These are phyloP conservation scores for Siniperca undulata DNA, from an alignment of 2,797 vertebrate species.

Conservation along the genomic window DNA sequence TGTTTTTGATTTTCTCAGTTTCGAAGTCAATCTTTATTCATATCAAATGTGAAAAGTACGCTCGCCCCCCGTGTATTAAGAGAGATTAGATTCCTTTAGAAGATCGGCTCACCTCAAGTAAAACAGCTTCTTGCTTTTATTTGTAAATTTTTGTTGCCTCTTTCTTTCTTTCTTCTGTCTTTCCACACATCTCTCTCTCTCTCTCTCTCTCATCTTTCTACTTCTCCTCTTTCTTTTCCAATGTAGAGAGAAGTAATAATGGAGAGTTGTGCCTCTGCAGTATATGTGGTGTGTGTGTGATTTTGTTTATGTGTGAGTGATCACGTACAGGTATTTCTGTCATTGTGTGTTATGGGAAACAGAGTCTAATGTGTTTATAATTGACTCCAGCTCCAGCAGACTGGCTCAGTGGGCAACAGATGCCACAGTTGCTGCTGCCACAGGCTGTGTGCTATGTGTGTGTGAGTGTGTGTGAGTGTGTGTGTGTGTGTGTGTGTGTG, in stretches of 20 bases:
- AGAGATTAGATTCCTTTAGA: constrained; percentile 67
- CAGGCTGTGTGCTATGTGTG: constrained; percentile 37
- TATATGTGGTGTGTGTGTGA: constrained; percentile 6
- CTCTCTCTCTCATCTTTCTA: not conserved
- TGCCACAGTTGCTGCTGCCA: constrained; percentile 69
- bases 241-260: constrained; percentile 36
- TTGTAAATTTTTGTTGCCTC: constrained; percentile 24
- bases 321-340: constrained; percentile 68
- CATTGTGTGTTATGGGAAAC: constrained; percentile 75
- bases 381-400: constrained; percentile 79
- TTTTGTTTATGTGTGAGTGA: constrained; percentile 56
- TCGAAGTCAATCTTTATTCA: constrained; percentile 72
- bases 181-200: too few species aligned
- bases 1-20: constrained; percentile 69
- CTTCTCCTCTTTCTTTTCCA: constrained; percentile 20
- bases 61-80: constrained; percentile 38
- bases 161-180: not conserved
- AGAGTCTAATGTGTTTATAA: constrained; percentile 83
- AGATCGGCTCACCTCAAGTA: constrained; percentile 50
- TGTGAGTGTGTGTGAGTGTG: constrained; percentile 6
- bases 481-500: not conserved
- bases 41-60: constrained; percentile 63
- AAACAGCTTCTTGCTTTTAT: constrained; percentile 43
- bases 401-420: constrained; percentile 78
- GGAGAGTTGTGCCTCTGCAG: constrained; percentile 8